Evolutionary conservation across 1,140 invertebrate genomes (phyloP), one percentile per base, ranked within the genome.

Genomic region (Platyura marginata): DNA sequence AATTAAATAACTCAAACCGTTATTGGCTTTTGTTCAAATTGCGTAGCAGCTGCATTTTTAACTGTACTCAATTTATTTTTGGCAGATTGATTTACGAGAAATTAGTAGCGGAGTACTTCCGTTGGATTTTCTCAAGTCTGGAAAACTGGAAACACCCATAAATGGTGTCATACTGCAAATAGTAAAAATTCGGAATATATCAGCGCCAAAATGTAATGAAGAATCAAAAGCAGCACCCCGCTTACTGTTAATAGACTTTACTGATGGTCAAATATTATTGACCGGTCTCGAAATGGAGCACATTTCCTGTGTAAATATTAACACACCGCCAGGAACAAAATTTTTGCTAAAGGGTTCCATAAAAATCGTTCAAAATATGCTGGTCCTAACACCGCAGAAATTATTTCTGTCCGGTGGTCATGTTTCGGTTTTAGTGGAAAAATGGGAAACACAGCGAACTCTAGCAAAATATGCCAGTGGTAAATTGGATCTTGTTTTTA

Each of bases 121-220:
- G 29, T 59, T 67, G 20, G 69, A 75, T 49, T 64, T 66, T 19
- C 64, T 66, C 42, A 73, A 75, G 43, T 64, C 72, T 45, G 56
- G 61, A 19, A 73, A 73, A 44, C 70, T 72, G 34, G 74, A 77
- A 43, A 58, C 65, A 39, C 65, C 67, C 62, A 62, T 78, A 44
- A 62, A 75, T 44, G 77, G 77, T 9, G 71, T 79, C 43, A 69
- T 87, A 44, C 75, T 92, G 10, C 89, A 94, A 71, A 77, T 94
- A 50, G 79, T 84, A 59, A 85, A 89, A 59, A 69, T 90, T 35
- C 69, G 83, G 13, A 92, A 92, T 67, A 72, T 89, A 33, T 73
- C 84, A 29, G 85, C 85, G 16, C 87, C 89, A n/a, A 91, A 91
- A 64, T 75, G 75, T 29, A 86, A 89, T 64, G 85, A 91, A 56